Percentiles rank a stretch among this genome's conserved stretches.
These are phyloP conservation scores for Mechanitis messenoides DNA, from an alignment of 2,888 invertebrate species.

Conservation along the genomic window DNA sequence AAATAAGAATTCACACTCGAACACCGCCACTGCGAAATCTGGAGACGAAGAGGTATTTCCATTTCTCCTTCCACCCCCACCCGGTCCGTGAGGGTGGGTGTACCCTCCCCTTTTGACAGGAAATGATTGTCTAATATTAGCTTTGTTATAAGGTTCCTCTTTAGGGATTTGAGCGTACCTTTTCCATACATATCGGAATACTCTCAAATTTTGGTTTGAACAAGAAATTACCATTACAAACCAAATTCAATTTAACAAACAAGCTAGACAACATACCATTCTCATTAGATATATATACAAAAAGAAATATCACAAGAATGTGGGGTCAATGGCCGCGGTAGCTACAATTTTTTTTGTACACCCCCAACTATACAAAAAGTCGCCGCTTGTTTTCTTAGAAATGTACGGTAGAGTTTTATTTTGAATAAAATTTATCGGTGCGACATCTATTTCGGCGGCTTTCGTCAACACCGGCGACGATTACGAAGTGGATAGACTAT, in stretches of 20 bases:
- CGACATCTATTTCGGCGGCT: conserved; percentile 63
- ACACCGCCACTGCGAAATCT: conserved; percentile 67
- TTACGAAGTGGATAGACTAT: conserved; percentile 49
- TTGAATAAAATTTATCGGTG: conserved; percentile 66
- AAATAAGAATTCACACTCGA: conserved; percentile 71
- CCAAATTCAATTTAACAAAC: too few species aligned
- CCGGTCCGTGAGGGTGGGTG: conserved; percentile 47
- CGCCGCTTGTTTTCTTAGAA: conserved; percentile 49
- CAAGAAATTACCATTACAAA: too few species aligned
- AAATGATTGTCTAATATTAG: conserved; percentile 77
- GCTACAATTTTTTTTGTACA: conserved; percentile 45
- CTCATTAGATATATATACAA: background rate
- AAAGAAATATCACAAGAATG: conserved; percentile 41
- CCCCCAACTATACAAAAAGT: conserved; percentile 60
- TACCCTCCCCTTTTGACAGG: conserved; percentile 70
- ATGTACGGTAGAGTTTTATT: conserved; percentile 51
- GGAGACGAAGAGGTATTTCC: conserved; percentile 66
- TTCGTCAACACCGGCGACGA: conserved; percentile 54
- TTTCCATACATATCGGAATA: conserved; percentile 26
- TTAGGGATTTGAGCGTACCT: conserved; percentile 51
- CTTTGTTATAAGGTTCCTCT: conserved; percentile 74
- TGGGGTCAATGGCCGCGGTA: conserved; percentile 52
- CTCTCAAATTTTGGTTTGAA: too few species aligned
- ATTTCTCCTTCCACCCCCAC: conserved; percentile 44
- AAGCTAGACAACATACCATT: too few species aligned